These are phyloP conservation scores for Oreonectes daqikongensis DNA, from an alignment of 2,797 vertebrate genomes.

Conservation along the genomic window DNA sequence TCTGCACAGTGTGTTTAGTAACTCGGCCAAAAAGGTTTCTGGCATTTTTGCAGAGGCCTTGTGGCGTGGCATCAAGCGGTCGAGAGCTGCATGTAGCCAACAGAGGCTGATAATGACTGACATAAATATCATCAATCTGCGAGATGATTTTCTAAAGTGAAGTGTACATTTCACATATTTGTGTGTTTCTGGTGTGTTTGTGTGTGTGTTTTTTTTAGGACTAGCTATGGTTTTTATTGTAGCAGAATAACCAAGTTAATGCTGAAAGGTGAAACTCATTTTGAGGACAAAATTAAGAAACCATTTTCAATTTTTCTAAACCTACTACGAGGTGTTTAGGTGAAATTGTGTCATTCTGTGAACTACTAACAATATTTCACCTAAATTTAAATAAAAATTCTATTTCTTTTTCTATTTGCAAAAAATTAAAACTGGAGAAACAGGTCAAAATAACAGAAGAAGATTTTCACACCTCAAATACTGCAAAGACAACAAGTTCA, in stretches of 20 bases:
- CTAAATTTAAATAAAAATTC: no score
- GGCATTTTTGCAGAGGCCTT: slow-evolving; percentile 6
- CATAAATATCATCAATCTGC: slow-evolving; percentile 10
- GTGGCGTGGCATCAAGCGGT: slow-evolving; percentile 30
- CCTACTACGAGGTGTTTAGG: no score
- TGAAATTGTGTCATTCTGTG: no score
- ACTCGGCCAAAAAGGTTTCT: slow-evolving; percentile 10
- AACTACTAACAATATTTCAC: no score
- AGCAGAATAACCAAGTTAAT: not conserved
- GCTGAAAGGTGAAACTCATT: no score
- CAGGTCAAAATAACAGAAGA: no score
- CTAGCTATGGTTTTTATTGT: no score
- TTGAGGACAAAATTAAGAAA: not conserved
- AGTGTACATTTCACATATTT: not conserved
- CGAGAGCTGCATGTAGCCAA: not conserved
- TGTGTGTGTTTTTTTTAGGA: not conserved
- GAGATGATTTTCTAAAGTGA: slow-evolving; percentile 2
- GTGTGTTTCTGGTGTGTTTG: not conserved
- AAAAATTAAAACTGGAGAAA: no score
- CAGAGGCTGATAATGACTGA: slow-evolving; percentile 1
- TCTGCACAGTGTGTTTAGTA: slow-evolving; percentile 35
- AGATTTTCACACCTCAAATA: no score
- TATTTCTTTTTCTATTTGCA: no score
- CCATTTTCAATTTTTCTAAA: no score
- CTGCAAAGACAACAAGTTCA: no score